Base-by-base conservation (phyloP, 1,140 invertebrate genomes). In the Drosophila sucinea region DNA sequence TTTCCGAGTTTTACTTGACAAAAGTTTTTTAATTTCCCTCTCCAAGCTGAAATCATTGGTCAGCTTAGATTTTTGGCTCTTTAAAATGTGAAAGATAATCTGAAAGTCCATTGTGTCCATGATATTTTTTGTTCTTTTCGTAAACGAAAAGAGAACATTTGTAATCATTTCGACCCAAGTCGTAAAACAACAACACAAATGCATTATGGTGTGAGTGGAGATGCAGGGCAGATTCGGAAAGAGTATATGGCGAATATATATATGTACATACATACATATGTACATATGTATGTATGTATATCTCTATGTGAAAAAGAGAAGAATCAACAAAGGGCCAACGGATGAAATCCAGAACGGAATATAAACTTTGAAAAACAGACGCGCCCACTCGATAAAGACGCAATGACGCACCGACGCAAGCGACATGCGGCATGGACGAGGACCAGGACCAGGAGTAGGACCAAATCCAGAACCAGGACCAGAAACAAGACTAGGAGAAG, bases 101-200 rank as follows among this genome's bases (percentile, higher is more conserved):
- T 54, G 35, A 29, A 25, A 33, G 38, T 10, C 27, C 23, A 25
- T 11, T 35, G 47, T 27, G 25, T 44, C 2, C 25, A 60, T 71
- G 7, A n/a, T 60, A 32, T 38, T 44, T 62, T 30, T 60, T 23
- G 8, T 44, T 44, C 17, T 25, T 38, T 60, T 65, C 64, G 6
- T 35, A 17, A 11, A 40, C 17, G 3, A 11, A 7, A 62, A 65
- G 55, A 63, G 56, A 73, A 80, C 73, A 77, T 61, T 65, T 70
- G 41, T 81, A 85, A 85, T 84, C 65, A 85, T 81, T 84, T 85
- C 78, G 64, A 79, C 32, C 74, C 51, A 70, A 33, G 60, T 61
- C 23, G 33, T 25, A 56, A 55, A 61, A 40, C 44, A 65, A 55
- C 29, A 60, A 41, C 23, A 41, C 4, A 11, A 32, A 32, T 7